Evolutionary conservation across 2,113 vertebrate genomes (phyloP), one percentile per base, ranked within the genome.

Genomic region (Oncorhynchus nerka): DNA sequence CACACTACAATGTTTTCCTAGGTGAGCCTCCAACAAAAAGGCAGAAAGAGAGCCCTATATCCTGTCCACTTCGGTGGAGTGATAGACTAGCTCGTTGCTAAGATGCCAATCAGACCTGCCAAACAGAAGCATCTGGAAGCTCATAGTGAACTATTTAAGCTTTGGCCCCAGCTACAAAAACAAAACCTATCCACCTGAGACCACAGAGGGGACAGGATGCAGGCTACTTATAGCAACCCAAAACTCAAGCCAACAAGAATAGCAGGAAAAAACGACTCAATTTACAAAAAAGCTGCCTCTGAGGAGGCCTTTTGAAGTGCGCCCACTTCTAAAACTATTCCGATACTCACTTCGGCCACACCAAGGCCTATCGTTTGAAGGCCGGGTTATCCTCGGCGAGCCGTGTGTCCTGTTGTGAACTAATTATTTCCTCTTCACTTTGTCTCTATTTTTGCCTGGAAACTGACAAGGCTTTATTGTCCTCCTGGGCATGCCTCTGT

Each of bases 361-460:
- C 94, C 93, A 7, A 30, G 26, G 26, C 20, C 26, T 22, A 94
- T 94, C 97, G 51, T 98, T 98, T 98, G 96, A 99, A 97, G 98
- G 92, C 92, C 92, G 32, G 94, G 95, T 97, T 96, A 97, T 96
- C 97, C 96, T 97, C 86, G 79, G 82, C 79, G 86, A 45, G 92
- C 96, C 94, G 93, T 85, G 90, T 92, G 94, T 96, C 94, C 95
- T 94, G 91, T 96, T 96, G 94, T 94, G 95, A 95, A 94, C 90
- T 92, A 95, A 98, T 96, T 95, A 94, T 95, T 99, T 99, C 97
- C 97, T 96, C 91, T 95, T 96, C 94, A 95, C 90, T 94, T 87
- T 19, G 86, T 92, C 91, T 94, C 92, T 93, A 93, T 96, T 95
- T 95, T 80, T 92, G 86, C 86, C 92, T 86, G 92, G 95, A 96